Evolutionary conservation across 2,113 vertebrate genomes (phyloP).

Genomic region (Rhizomys pruinosus): DNA sequence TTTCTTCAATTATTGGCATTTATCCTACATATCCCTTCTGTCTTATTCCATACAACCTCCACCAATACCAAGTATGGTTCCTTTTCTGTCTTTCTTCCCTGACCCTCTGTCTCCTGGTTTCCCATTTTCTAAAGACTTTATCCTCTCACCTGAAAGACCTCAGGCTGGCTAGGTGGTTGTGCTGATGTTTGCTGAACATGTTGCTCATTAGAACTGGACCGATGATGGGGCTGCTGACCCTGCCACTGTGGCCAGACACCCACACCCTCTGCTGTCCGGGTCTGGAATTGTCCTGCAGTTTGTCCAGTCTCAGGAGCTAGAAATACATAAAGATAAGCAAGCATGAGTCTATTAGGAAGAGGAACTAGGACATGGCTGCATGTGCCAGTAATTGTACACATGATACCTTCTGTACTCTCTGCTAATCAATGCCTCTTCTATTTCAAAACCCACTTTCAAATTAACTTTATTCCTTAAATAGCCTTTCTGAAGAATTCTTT

Average conservation of each 20-base stretch:
- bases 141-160: constrained; percentile 92
- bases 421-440: background rate
- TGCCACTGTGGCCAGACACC: constrained; percentile 96
- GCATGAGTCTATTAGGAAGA: constrained; percentile 1
- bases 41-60: background rate
- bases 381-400: background rate
- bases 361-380: background rate
- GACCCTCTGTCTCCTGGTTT: background rate
- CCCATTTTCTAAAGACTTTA: background rate
- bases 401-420: background rate
- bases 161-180: constrained; percentile 91
- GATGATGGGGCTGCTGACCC: constrained; percentile 88
- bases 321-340: constrained; percentile 6
- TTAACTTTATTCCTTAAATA: constrained; percentile 42
- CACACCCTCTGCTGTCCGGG: constrained; percentile 89
- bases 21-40: background rate
- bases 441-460: constrained; percentile 48
- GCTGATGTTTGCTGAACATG: constrained; percentile 86
- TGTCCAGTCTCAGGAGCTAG: constrained; percentile 84
- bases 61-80: background rate
- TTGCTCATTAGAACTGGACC: constrained; percentile 85
- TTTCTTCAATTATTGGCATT: background rate
- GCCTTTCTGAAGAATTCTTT: constrained; percentile 30
- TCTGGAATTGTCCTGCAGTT: constrained; percentile 88
- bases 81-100: background rate